Evolutionary conservation across 1,140 invertebrate genomes (phyloP), one percentile per base, ranked within the genome.

Genomic region (Sycophaga agraensis): DNA sequence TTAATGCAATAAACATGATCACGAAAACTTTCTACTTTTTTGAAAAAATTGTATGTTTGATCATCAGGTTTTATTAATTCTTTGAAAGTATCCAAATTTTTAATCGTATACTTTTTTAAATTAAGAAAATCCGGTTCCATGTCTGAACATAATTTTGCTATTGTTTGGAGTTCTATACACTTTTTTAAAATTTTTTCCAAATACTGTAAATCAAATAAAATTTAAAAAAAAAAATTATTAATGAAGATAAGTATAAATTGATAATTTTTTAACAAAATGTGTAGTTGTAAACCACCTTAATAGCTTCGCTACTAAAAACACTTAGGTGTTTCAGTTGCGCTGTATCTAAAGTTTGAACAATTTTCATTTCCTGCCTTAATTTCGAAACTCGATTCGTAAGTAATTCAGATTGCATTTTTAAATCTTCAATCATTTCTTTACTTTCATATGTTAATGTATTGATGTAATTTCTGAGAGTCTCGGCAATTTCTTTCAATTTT

Each of bases 21-120:
- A 74, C 77, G 80, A 66, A 82, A 82, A 22, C 71, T 74, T 6
- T 73, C 71, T 45, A 81, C 60, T 58, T 75, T 74, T 16, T 54
- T 58, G 0, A 54, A 12, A 54, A 31, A 48, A 2, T 68, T 62
- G 45, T 72, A 74, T 3, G 73, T 65, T 45, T 69, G 65, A 14
- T 69, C 66, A 1, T 11, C 37, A 11, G 12, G 16, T 28, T 42
- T 63, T n/a, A 35, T 56, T n/a, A 54, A 16, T 40, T 46, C 28
- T 34, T 35, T 42, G 6, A 26, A 7, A 3, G 43, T 39, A 16
- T 66, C 61, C 1, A 55, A 37, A 45, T 72, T 58, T 35, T 68
- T 49, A 4, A 69, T 51, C 7, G 56, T 59, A 55, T 70, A 71
- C 35, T 71, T 72, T 21, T 75, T 72, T 21, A 74, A 53, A 22